Evolutionary conservation across 2,888 invertebrate species (phyloP).

Genomic region (Papilio demoleus): DNA sequence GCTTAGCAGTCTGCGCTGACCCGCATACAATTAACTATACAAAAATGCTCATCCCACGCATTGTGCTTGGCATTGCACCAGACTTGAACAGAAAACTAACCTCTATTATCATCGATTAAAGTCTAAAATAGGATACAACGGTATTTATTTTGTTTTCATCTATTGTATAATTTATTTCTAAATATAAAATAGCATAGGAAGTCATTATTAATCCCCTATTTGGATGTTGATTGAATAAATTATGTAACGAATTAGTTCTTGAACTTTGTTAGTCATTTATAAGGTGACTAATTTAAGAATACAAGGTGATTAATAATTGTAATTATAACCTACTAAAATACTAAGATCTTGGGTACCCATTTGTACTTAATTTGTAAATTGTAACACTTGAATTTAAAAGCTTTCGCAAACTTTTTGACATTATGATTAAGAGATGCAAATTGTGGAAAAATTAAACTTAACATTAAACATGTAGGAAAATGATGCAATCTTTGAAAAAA

Average conservation of each 20-base stretch:
- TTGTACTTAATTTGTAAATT: no score
- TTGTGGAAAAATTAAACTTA: no score
- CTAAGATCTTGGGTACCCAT: no score
- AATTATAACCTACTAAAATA: no score
- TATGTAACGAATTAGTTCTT: conserved; percentile 21
- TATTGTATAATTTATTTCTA: conserved; percentile 24
- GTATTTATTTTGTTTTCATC: background rate
- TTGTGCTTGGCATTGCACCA: conserved; percentile 27
- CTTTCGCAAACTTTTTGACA: no score
- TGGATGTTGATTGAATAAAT: conserved; percentile 25
- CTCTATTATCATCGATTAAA: background rate
- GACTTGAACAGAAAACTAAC: background rate
- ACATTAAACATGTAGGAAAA: no score
- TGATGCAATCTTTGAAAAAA: no score
- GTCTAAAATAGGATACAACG: background rate
- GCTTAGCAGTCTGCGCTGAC: conserved; percentile 54
- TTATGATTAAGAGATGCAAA: no score
- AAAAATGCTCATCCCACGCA: conserved; percentile 39
- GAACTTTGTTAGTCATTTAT: conserved; percentile 6
- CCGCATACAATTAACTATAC: conserved; percentile 50
- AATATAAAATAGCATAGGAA: conserved; percentile 32
- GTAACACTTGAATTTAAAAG: no score
- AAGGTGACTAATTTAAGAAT: background rate
- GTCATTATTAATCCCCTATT: conserved; percentile 15
- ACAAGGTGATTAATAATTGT: no score